Evolutionary conservation across 2,113 vertebrate genomes (phyloP), one percentile per base, ranked within the genome.

Genomic region (Oreamnos americanus): DNA sequence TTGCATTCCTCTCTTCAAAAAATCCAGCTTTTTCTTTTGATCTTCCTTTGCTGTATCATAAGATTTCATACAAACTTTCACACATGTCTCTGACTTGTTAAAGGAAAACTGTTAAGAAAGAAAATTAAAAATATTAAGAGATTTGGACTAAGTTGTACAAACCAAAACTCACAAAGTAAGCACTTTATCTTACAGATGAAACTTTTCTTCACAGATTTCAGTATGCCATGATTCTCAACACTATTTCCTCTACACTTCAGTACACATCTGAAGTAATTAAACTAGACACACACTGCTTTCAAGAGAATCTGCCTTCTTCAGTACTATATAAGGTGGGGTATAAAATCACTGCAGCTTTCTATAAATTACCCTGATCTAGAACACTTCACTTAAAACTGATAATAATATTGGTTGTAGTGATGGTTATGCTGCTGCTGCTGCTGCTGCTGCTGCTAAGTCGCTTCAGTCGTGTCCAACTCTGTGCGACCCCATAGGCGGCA

Each of bases 1-100:
- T 6, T 99, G 97, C 99, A 99, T 99, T 97, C 99, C 99, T 96
- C 99, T 99, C 99, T 99, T 99, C 87, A 99, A 98, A 98, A 99
- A 99, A 28, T 98, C 98, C 97, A 99, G 97, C 51, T 98, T 99
- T 96, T 86, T 96, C 97, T 98, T 99, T 96, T 99, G 98, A 25
- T 97, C 51, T 1, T 87, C 43, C 33, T 98, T 99, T 76, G n/a
- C 97, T 81, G 98, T 98, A 95, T 99, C 96, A 26, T 99, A 99
- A 1, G 97, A 87, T 96, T 98, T 99, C 51, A 97, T 98, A 87
- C 99, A 99, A 92, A 99, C 99, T 85, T 96, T 98, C 96, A 98
- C 96, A 97, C 99, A 99, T 17, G 96, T 97, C 87, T 99, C 98
- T 71, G 98, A 87, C 92, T 99, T 98, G 95, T 99, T 99, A 97